These are phyloP conservation scores for Drosophila sp. DNA, from an alignment of 1,140 invertebrate species.

Conservation along the genomic window DNA sequence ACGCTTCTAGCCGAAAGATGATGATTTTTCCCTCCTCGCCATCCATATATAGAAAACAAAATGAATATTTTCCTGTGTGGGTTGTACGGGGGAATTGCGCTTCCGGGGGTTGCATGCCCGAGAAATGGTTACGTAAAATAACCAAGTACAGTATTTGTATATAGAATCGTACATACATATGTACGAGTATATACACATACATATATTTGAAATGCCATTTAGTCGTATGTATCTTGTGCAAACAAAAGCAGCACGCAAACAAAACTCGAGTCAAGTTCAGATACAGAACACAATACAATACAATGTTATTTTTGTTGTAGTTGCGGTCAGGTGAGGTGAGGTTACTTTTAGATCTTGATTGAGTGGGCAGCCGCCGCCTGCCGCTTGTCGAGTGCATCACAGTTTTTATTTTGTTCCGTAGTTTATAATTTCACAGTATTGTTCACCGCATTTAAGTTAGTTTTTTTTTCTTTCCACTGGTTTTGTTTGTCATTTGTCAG, in stretches of 20 bases:
- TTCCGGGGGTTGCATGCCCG: conserved; percentile 21
- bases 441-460: conserved; percentile 37
- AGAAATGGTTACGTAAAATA: conserved; percentile 20
- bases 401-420: conserved; percentile 24
- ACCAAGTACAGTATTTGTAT: conserved; percentile 2
- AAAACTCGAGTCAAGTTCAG: conserved; percentile 60
- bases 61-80: conserved; percentile 15
- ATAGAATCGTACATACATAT: neutral
- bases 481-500: conserved; percentile 26
- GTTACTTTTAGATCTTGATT: conserved; percentile 55
- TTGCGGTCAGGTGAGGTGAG: conserved; percentile 29
- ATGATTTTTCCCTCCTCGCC: conserved; percentile 23
- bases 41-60: neutral
- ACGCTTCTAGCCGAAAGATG: conserved; percentile 8
- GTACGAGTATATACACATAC: neutral
- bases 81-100: conserved; percentile 15
- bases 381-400: conserved; percentile 30
- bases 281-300: conserved; percentile 51
- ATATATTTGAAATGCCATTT: conserved; percentile 61
- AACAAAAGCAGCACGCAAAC: conserved; percentile 67
- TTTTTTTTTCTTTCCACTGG: neutral
- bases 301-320: conserved; percentile 34
- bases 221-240: conserved; percentile 55
- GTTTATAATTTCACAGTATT: conserved; percentile 67
- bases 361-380: conserved; percentile 35